These are phyloP conservation scores for Rhipidura dahli DNA, from an alignment of 2,113 vertebrate genomes.

Conservation along the genomic window DNA sequence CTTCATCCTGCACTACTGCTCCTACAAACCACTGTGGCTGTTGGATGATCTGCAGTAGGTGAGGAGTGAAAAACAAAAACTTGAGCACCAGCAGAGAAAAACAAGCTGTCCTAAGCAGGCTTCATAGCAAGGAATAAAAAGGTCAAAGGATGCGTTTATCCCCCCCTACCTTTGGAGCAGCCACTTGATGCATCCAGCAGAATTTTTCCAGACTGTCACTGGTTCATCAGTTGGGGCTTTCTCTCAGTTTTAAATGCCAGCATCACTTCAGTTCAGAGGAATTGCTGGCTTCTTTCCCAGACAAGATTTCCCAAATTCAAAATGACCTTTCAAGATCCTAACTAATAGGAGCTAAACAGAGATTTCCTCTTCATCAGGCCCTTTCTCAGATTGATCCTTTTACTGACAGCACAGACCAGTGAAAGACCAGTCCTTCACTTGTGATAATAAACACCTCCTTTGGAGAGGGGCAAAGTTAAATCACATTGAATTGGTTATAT, in stretches of 20 bases:
- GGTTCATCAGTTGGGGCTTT: neutral
- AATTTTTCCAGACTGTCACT: conserved; percentile 49
- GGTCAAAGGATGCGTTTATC: neutral
- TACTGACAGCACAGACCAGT: neutral
- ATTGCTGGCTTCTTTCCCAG: conserved; percentile 49
- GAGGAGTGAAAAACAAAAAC: neutral
- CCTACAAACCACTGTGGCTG: neutral
- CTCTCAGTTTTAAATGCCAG: conserved; percentile 36
- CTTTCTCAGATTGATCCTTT: conserved; percentile 19
- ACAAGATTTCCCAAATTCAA: conserved; percentile 54
- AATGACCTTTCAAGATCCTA: conserved; percentile 52
- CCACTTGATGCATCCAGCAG: neutral
- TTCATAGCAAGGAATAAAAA: conserved; percentile 3
- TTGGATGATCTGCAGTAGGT: neutral
- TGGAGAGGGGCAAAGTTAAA: neutral
- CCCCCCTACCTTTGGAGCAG: neutral
- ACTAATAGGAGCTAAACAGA: conserved; percentile 41
- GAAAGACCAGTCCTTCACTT: neutral
- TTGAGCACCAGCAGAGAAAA: conserved; percentile 4
- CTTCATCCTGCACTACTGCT: neutral
- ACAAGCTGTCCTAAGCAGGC: conserved; percentile 15
- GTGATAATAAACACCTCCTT: neutral
- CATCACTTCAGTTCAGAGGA: conserved; percentile 35
- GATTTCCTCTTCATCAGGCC: conserved; percentile 37
- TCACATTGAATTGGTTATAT: neutral